phyloP scores from a whole-genome alignment of 2,113 vertebrate species.

The Sterrhoptilus dennistouni region DNA sequence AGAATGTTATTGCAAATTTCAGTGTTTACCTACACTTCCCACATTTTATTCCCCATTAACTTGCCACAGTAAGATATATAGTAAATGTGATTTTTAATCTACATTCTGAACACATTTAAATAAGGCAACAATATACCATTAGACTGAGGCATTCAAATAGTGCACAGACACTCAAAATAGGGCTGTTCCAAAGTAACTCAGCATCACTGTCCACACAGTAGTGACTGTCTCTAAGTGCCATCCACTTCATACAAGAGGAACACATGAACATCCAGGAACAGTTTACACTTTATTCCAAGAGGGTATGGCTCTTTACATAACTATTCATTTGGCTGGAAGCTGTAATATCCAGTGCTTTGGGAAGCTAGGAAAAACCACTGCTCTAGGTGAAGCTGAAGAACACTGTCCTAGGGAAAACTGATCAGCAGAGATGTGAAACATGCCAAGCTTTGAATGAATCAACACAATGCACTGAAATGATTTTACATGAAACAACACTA shows the following conservation, averaged over 20 bases:
- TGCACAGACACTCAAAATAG: background rate
- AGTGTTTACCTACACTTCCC: background rate
- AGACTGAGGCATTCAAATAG: background rate
- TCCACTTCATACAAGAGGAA: background rate
- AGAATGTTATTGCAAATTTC: background rate
- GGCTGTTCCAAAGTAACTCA: background rate
- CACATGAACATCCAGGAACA: background rate
- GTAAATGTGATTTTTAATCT: background rate
- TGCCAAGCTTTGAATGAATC: background rate
- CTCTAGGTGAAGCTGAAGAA: background rate
- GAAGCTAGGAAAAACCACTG: background rate
- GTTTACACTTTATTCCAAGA: background rate
- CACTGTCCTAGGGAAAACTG: background rate
- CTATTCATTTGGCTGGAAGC: background rate
- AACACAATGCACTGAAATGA: background rate
- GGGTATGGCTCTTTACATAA: background rate
- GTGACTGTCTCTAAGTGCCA: background rate
- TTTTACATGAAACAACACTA: background rate
- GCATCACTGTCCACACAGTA: background rate
- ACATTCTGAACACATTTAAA: background rate
- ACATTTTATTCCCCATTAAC: background rate
- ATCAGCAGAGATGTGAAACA: background rate
- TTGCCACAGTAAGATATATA: background rate
- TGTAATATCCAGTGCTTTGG: background rate
- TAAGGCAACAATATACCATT: background rate